These are phyloP conservation scores for Lycia hirtaria DNA, from an alignment of 2,888 invertebrate genomes.

Conservation along the genomic window DNA sequence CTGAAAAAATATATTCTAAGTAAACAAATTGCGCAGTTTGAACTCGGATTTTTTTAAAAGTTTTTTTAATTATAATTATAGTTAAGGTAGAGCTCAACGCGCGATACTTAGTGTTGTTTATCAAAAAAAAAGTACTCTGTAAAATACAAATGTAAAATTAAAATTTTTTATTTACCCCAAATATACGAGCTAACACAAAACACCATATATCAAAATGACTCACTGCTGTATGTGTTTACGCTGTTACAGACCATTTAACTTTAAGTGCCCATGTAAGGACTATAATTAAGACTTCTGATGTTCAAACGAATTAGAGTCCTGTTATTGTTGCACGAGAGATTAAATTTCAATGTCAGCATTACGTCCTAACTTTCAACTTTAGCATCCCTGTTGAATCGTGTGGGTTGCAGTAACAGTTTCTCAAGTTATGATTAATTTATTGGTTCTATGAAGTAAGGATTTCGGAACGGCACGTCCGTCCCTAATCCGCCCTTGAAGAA, in stretches of 20 bases:
- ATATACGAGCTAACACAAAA: slow-evolving; percentile 18
- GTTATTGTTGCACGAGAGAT: neutral
- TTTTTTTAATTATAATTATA: too few relatives aligned
- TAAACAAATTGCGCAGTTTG: too few relatives aligned
- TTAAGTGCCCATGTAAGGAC: slow-evolving; percentile 48
- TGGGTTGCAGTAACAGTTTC: slow-evolving; percentile 49
- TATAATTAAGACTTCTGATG: slow-evolving; percentile 46
- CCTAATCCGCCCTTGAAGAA: slow-evolving; percentile 21
- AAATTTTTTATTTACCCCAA: neutral
- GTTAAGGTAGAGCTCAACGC: too few relatives aligned
- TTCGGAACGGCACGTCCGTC: slow-evolving; percentile 1
- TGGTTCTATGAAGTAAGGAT: slow-evolving; percentile 35
- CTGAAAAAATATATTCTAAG: too few relatives aligned
- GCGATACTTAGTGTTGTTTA: too few relatives aligned
- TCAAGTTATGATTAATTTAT: slow-evolving; percentile 59
- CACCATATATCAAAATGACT: slow-evolving; percentile 43
- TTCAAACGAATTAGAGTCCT: slow-evolving; percentile 32
- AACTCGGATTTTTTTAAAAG: too few relatives aligned
- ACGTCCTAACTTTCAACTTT: slow-evolving; percentile 44
- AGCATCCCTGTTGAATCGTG: slow-evolving; percentile 42
- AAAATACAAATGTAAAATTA: too few relatives aligned
- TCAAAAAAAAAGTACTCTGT: too few relatives aligned
- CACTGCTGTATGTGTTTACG: slow-evolving; percentile 42
- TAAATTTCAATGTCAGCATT: slow-evolving; percentile 27
- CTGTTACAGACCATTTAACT: slow-evolving; percentile 49